Base-by-base conservation (phyloP, 2,113 vertebrate genomes). In the Pachypanchax playfairii region DNA sequence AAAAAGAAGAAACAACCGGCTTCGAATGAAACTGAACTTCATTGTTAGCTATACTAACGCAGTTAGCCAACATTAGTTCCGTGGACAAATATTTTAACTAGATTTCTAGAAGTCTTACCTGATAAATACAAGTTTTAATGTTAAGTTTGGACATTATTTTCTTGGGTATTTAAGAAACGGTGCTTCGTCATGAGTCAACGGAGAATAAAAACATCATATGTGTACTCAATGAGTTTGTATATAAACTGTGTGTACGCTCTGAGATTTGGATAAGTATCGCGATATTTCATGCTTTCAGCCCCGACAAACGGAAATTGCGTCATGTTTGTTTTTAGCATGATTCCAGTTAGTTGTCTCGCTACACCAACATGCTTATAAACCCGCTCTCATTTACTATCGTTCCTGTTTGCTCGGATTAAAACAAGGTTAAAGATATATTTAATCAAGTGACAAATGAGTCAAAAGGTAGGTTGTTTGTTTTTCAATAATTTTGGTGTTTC, bases 261-360 rank as follows among this genome's bases (percentile, higher is more conserved):
- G 18, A 4, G n/a, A 8, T 7, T 12, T 0, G 17, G 5, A 12
- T 42, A 18, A 28, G 31, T 31, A 0, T 3, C 2, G 3, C 10
- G 14, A 5, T 50, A 42, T 6, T 20, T 42, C 9, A 14, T 5
- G 35, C 35, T 20, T 15, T 14, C 36, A 1, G 36, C 15, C 1
- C 10, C 35, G 17, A 15, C 35, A 71, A 1, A 0, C 72, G 83
- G 83, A 73, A 75, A 22, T 50, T 24, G 22, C 26, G 18, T 57
- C 38, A 5, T 1, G 15, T 26, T 66, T 58, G 22, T 3, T 52
- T 59, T 63, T 65, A 69, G 53, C 72, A 1, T 50, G 1, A 18
- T 0, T 22, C 53, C 65, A 68, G 52, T 36, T 58, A 64, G 76
- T 58, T 17, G 3, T 6, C n/a, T 10, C 4, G 50, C 43, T 26